Conservation (phyloP, 37 sponge, comb jelly and placozoan genomes). For the Spongia lamella region DNA sequence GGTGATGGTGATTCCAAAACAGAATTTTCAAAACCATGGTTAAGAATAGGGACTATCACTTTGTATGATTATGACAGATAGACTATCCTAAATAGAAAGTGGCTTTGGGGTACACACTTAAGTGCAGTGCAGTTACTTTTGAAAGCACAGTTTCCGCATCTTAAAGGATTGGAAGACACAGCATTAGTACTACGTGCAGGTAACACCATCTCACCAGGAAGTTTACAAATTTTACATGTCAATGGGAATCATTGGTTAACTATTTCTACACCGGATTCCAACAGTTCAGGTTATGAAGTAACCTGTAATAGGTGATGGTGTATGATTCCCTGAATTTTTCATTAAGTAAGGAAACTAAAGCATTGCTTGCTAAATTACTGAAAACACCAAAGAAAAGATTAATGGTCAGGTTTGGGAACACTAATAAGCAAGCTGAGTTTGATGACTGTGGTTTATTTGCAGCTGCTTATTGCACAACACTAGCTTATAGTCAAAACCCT, state of each 20-base stretch:
- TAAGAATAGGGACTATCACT: too few relatives aligned
- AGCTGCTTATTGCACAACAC: slow-evolving; percentile 7
- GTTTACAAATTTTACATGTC: neutral
- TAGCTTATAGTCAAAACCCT: slow-evolving; percentile 30
- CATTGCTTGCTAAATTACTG: neutral
- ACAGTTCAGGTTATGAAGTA: neutral
- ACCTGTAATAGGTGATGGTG: too few relatives aligned
- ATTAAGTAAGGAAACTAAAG: neutral
- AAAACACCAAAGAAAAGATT: neutral
- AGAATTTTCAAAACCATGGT: too few relatives aligned
- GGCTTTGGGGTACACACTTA: neutral
- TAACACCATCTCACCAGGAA: too few relatives aligned
- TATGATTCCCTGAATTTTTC: neutral
- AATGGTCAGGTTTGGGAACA: slow-evolving; percentile 5
- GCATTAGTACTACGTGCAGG: too few relatives aligned
- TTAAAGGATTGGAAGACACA: neutral
- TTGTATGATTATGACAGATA: too few relatives aligned
- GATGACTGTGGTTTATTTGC: slow-evolving; percentile 31
- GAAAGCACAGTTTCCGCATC: neutral
- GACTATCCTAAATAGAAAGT: too few relatives aligned
- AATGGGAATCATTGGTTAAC: too few relatives aligned
- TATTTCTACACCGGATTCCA: neutral
- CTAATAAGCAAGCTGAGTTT: slow-evolving; percentile 27
- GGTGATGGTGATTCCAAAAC: too few relatives aligned
- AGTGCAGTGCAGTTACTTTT: neutral